phyloP scores from a whole-genome alignment of 2,113 vertebrate genomes.

The Cranoglanis bouderius region DNA sequence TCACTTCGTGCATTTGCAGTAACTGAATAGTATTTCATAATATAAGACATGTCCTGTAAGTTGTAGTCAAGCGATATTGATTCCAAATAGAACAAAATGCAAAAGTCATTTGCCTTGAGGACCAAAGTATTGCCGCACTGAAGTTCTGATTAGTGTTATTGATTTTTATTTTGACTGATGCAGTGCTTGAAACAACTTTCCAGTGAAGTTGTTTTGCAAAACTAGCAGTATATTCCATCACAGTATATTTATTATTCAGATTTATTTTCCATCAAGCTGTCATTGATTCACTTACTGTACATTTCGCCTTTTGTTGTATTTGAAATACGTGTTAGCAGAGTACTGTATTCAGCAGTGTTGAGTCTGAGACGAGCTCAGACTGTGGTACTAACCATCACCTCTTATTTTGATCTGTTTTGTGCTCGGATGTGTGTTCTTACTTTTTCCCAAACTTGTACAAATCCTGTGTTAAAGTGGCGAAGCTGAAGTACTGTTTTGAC shows the following conservation, averaged over 20 bases:
- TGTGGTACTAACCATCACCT: constrained; percentile 30
- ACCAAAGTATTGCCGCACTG: neutral
- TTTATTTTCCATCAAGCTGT: constrained; percentile 21
- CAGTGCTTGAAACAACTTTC: constrained; percentile 15
- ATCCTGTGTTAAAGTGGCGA: constrained; percentile 32
- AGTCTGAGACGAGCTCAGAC: neutral
- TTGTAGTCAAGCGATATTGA: neutral
- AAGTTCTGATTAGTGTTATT: neutral
- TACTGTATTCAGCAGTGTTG: constrained; percentile 27
- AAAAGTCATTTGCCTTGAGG: neutral
- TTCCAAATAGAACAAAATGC: neutral
- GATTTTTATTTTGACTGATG: neutral
- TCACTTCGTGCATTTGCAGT: constrained; percentile 12
- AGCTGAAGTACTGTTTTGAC: constrained; percentile 25
- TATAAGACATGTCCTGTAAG: neutral
- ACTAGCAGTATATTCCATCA: constrained; percentile 13
- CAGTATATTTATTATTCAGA: constrained; percentile 15
- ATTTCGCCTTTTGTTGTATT: constrained; percentile 22
- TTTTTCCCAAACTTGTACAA: constrained; percentile 9
- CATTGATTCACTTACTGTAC: constrained; percentile 35
- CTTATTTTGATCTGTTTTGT: constrained; percentile 15
- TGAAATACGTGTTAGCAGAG: constrained; percentile 24
- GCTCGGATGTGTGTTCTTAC: constrained; percentile 28
- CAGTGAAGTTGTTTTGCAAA: constrained; percentile 12
- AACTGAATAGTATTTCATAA: constrained; percentile 2